Evolutionary conservation across 1,140 invertebrate genomes (phyloP), one percentile per base, ranked within the genome.

Genomic region (Pogonomyrmex barbatus): DNA sequence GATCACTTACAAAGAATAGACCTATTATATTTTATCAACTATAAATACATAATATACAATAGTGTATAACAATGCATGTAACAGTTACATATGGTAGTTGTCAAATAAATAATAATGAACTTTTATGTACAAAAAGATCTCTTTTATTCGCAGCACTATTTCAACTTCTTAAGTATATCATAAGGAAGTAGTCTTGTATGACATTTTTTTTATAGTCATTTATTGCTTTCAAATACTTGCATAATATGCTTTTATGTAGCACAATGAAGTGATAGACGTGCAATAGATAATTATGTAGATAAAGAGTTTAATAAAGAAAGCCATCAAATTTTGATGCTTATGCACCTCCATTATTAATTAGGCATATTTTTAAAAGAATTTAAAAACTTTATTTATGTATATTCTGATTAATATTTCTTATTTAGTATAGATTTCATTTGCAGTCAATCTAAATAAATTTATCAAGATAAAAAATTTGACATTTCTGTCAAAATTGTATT

Each of bases 51-150:
- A 33, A 50, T 45, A 63, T 17, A 52, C 9, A 39, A 68, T 54
- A 63, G 50, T 36, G 45, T 42, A 12, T n/a, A 70, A 68, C 45
- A 56, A 30, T 87, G 50, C n/a, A 77, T 33, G 65, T 58, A 71
- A 79, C 42, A 33, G 33, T 71, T 30, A 33, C 33, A 30, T 30
- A 63, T 12, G 52, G 36, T 68, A 71, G 52, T n/a, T 70, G 14
- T 68, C 24, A 24, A 81, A 81, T 81, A 81, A 81, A 81, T 56
- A 68, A 81, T 56, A 68, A 68, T 14, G 10, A 52, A 56, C 6
- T 47, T 77, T 12, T 45, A 8, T 56, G n/a, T 10, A 79, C 24
- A 24, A 68, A 42, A 39, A 68, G 12, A 42, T 9, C 30, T 47
- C 24, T n/a, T 14, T 58, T 47, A 56, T 82, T 82, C 9, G 9